Base-by-base conservation (phyloP, 92 coral and sea anemone species). In the Epizoanthus fatuus region DNA sequence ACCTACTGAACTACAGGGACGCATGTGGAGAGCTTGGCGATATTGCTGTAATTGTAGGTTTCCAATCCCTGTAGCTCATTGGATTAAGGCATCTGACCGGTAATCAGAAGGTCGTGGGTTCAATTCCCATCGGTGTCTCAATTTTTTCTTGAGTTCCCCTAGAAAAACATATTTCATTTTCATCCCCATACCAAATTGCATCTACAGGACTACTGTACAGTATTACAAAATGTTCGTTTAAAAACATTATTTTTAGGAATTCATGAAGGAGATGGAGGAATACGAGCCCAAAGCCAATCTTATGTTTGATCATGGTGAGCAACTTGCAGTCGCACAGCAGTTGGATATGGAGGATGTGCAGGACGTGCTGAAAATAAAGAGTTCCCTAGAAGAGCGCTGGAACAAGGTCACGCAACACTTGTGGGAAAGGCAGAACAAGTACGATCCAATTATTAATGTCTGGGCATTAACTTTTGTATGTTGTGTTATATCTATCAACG, bases 401-500 rank as follows among this genome's bases (percentile, higher is more conserved):
- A 52, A 73, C 62, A 73, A 49, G 32, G 29, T 73, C 42, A 73
- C 79, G 25, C 79, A 49, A 73, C 79, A 52, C 25, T 52, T 73
- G 60, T 73, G 79, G 79, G 63, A 73, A 20, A 19, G 79, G 29
- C 79, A 73, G 55, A 73, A 73, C 63, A 73, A 45, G 79, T 73
- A 40, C 20, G 72, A 12, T 13, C 49, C 49, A 7, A 7, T 9
- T 44, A 44, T 44, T 44, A 44, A 44, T 4, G 49, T 44, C 10
- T 29, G 35, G 35, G 35, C 2, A 29, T 29, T 29, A 29, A 29
- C 35, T 29, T 29, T 29, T 29, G 35, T 29, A 29, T 29, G 35
- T 29, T 29, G 35, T 29, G 35, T 29, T 29, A 29, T 29, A 29
- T 29, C 35, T 29, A 29, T 29, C 35, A 29, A 29, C 35, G 35